Evolutionary conservation across 2,797 vertebrate species (phyloP).

Genomic region (Lepilemur septentrionalis): DNA sequence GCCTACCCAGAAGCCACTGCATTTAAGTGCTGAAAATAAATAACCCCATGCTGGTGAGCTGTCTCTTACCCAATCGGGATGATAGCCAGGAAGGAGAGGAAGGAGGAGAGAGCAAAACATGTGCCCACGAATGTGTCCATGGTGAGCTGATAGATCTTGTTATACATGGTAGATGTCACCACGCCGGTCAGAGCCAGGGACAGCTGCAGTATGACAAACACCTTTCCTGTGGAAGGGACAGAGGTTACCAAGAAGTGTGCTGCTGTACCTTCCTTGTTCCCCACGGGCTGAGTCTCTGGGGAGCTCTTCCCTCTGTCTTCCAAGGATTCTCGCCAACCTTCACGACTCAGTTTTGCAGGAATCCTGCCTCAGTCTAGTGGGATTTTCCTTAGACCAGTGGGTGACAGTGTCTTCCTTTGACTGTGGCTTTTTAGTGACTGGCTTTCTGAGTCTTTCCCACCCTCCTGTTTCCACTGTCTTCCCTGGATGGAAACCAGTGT

Average conservation of each 20-base stretch:
- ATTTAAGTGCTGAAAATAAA: not conserved
- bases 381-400: not conserved
- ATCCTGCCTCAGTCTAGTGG: not conserved
- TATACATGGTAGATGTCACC: conserved; percentile 90
- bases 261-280: not conserved
- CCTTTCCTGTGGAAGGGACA: conserved; percentile 85
- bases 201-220: conserved; percentile 91
- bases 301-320: not conserved
- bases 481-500: not conserved
- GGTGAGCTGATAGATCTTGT: conserved; percentile 92
- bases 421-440: not conserved
- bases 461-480: not conserved
- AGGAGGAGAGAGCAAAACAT: conserved; percentile 90
- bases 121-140: conserved; percentile 90
- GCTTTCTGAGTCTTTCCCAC: not conserved
- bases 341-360: not conserved
- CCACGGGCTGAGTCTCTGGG: not conserved
- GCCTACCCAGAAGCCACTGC: not conserved
- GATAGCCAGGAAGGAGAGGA: conserved; percentile 88
- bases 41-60: not conserved
- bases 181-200: conserved; percentile 88
- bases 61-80: conserved; percentile 91
- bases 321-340: not conserved
- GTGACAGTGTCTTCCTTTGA: not conserved
- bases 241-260: not conserved